Conservation (phyloP, 2,888 invertebrate genomes). For the Cylindroiulus punctatus region DNA sequence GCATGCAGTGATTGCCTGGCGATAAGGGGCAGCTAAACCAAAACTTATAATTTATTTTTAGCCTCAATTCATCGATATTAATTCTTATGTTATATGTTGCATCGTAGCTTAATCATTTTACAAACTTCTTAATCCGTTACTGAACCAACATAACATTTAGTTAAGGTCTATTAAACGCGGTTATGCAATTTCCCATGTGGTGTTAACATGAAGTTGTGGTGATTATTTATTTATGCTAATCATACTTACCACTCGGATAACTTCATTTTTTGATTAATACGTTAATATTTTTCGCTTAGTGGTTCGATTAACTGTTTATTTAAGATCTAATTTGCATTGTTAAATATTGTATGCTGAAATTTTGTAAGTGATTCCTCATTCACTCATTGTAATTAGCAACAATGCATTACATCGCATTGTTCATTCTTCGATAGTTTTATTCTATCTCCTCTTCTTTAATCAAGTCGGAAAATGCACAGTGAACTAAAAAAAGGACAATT, state of each 20-base stretch:
- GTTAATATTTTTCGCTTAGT: neutral
- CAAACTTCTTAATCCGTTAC: too few species aligned
- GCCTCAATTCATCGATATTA: too few species aligned
- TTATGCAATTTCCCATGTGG: neutral
- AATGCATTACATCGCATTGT: neutral
- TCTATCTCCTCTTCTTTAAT: neutral
- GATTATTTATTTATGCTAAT: neutral
- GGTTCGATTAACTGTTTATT: neutral
- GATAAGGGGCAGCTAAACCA: too few species aligned
- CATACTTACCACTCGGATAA: neutral
- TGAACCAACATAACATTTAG: too few species aligned
- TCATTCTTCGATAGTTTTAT: neutral
- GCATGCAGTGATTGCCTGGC: too few species aligned
- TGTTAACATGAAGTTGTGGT: neutral
- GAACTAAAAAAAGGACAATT: neutral
- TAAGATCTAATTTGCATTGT: neutral
- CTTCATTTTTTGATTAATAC: neutral
- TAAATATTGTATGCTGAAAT: neutral
- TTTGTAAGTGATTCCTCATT: neutral
- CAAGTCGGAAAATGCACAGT: neutral
- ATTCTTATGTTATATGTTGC: too few species aligned
- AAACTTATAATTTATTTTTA: too few species aligned
- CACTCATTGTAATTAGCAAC: constrained; percentile 18
- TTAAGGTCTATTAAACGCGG: too few species aligned
- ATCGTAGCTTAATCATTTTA: too few species aligned